These are phyloP conservation scores for Hypolimnas misippus DNA, from an alignment of 2,888 invertebrate genomes.

Conservation along the genomic window DNA sequence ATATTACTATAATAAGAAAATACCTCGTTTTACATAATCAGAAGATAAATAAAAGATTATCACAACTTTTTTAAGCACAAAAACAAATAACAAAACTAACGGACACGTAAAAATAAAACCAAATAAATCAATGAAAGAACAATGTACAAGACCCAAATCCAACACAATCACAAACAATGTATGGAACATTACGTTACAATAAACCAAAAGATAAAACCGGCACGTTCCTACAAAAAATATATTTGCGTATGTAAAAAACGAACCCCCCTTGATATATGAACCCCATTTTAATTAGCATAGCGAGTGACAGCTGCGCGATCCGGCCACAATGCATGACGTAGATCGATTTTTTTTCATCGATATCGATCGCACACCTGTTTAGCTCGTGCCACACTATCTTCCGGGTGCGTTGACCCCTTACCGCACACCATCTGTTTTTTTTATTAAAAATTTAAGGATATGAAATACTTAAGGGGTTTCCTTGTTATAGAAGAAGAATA, in stretches of 20 bases:
- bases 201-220: no score
- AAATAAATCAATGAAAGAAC: no score
- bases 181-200: no score
- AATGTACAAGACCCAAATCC: no score
- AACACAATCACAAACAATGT: neutral
- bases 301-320: slow-evolving; percentile 72
- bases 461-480: slow-evolving; percentile 26
- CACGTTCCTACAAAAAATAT: no score
- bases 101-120: no score
- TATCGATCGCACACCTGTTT: slow-evolving; percentile 79
- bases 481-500: slow-evolving; percentile 20
- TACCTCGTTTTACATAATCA: no score
- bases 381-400: slow-evolving; percentile 67
- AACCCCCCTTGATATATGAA: slow-evolving; percentile 61
- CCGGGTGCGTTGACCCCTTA: slow-evolving; percentile 63
- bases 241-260: slow-evolving; percentile 12
- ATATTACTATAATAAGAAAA: no score
- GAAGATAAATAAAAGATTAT: no score
- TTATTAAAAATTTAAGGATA: slow-evolving; percentile 18
- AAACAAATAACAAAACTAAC: no score
- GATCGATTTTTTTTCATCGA: slow-evolving; percentile 74
- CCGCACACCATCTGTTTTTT: slow-evolving; percentile 27
- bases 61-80: no score
- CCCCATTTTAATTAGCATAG: slow-evolving; percentile 64
- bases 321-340: slow-evolving; percentile 74